Evolutionary conservation across 2,888 invertebrate species (phyloP), one percentile per base, ranked within the genome.

Genomic region (Stenolophus ochropezus): DNA sequence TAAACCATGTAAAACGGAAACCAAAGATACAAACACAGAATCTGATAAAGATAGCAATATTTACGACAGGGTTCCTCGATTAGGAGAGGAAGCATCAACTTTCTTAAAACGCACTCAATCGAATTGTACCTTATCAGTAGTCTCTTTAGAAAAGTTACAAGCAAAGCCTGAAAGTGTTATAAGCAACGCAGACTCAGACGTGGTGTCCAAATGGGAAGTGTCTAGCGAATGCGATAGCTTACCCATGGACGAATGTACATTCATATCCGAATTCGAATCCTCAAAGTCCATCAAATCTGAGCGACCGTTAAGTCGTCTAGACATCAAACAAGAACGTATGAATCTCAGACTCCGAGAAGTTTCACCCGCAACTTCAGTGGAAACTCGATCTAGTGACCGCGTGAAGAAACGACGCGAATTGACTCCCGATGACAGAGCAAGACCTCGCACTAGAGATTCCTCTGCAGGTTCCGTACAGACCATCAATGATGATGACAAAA

Each of bases 41-140:
- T n/a, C 21, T 18, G 71, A 73, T 23, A 83, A 80, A 53, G 77
- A 75, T 61, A 82, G 51, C 14, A 73, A 83, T 47, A 83, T 84
- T 25, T 94, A 94, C 85, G 94, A 94, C 86, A 91, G 94, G 83
- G 94, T 94, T 20, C 94, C 94, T 0, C 92, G 92, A 88, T 90
- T 92, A 69, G 94, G 94, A 0, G 94, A 94, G 88, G 92, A 93
- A 51, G 92, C 92, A 84, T 92, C 91, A 53, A 92, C 91, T 83
- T 94, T 94, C 87, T 89, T 94, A 81, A 92, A 94, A 86, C 89
- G 94, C 14, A 92, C 92, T 3, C 87, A 87, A 82, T 86, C 85
- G 77, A 82, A 82, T 21, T 82, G 91, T 1, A 89, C 92, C 1
- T 87, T 93, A 5, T 92, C 93, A 4, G 92, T 93, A 3, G 92